phyloP scores from a whole-genome alignment of 2,888 invertebrate species.

The Hesperia comma region DNA sequence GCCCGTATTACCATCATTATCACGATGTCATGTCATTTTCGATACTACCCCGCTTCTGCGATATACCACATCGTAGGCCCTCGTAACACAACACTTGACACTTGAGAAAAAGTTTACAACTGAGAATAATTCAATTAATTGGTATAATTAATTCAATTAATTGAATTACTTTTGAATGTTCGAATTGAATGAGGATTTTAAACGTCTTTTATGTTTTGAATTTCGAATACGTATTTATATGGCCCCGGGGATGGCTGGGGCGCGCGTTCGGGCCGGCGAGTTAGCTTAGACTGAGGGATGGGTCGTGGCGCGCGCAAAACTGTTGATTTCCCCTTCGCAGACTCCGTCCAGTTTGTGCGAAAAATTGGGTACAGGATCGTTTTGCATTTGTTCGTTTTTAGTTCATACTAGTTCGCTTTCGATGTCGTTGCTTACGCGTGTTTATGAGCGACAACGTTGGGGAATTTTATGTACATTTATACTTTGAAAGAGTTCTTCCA shows the following conservation, averaged over 20 bases:
- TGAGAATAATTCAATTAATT: conserved; percentile 29
- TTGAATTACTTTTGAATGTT: not conserved
- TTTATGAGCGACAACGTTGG: not conserved
- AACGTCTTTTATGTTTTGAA: conserved; percentile 31
- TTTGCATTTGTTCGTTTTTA: conserved; percentile 47
- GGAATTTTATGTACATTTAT: no score
- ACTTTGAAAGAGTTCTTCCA: no score
- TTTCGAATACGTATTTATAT: conserved; percentile 35
- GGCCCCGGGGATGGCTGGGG: conserved; percentile 21
- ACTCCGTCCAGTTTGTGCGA: conserved; percentile 49
- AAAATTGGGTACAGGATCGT: conserved; percentile 50
- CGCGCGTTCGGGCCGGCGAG: conserved; percentile 58
- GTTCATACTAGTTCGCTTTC: conserved; percentile 39
- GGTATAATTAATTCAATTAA: not conserved
- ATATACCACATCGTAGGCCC: conserved; percentile 63
- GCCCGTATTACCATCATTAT: conserved; percentile 62
- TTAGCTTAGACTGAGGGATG: conserved; percentile 47
- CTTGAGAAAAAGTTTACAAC: conserved; percentile 44
- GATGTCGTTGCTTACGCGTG: conserved; percentile 1
- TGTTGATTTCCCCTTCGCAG: conserved; percentile 65
- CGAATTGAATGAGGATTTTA: not conserved
- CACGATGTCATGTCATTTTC: conserved; percentile 48
- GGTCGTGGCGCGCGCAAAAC: conserved; percentile 77
- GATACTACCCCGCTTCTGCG: conserved; percentile 64
- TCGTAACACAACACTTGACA: conserved; percentile 46